These are phyloP conservation scores for Acomys russatus DNA, from an alignment of 2,797 vertebrate genomes.

Conservation along the genomic window DNA sequence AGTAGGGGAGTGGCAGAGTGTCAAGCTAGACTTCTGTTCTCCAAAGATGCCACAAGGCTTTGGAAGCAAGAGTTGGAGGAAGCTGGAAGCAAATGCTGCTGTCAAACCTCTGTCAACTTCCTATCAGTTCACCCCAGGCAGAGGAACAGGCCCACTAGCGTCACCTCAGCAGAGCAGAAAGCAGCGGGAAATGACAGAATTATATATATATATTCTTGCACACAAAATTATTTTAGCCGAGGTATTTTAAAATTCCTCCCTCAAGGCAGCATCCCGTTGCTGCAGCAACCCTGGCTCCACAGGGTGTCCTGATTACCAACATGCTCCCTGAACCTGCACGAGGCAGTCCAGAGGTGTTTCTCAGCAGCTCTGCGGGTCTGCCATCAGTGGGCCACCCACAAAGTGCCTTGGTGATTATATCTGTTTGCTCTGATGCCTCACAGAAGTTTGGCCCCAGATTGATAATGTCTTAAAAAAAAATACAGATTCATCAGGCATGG, in stretches of 20 bases:
- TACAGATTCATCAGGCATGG: background rate
- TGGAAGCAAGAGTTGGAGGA: slow-evolving; percentile 39
- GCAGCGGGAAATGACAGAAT: slow-evolving; percentile 63
- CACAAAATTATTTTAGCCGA: slow-evolving; percentile 11
- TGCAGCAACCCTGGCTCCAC: slow-evolving; percentile 74
- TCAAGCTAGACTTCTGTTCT: slow-evolving; percentile 14
- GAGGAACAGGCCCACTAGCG: background rate
- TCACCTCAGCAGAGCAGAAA: background rate
- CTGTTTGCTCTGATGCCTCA: background rate
- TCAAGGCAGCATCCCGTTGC: slow-evolving; percentile 75
- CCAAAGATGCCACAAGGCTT: slow-evolving; percentile 30
- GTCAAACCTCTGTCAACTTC: slow-evolving; percentile 12
- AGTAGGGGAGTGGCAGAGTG: background rate
- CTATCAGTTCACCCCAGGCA: slow-evolving; percentile 39
- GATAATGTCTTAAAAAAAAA: background rate
- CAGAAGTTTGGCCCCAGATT: background rate
- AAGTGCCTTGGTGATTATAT: background rate
- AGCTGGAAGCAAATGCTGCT: slow-evolving; percentile 7
- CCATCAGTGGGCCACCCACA: background rate
- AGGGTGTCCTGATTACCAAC: slow-evolving; percentile 54
- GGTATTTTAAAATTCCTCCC: slow-evolving; percentile 80
- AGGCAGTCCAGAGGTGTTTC: background rate
- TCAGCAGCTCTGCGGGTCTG: background rate
- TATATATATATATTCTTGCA: no score
- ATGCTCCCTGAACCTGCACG: background rate